phyloP scores from a whole-genome alignment of 2,888 invertebrate species.

The Tenthredo mesomela region DNA sequence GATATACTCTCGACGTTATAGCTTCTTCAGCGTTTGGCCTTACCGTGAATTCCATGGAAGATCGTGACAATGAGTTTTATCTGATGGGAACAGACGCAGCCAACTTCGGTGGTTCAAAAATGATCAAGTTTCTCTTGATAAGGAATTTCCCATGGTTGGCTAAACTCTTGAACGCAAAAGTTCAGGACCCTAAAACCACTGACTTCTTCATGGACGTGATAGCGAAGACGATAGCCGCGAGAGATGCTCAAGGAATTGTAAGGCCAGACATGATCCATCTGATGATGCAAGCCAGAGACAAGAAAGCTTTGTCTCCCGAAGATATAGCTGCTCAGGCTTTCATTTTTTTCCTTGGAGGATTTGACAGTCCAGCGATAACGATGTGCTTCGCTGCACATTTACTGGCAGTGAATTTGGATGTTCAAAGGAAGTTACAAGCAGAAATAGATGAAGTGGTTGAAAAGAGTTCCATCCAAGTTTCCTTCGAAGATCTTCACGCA shows the following conservation, averaged over 20 bases:
- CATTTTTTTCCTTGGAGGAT: constrained; percentile 57
- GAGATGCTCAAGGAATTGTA: constrained; percentile 61
- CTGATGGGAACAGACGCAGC: constrained; percentile 72
- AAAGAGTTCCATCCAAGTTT: constrained; percentile 70
- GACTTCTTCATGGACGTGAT: constrained; percentile 55
- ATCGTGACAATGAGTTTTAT: constrained; percentile 70
- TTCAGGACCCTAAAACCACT: constrained; percentile 65
- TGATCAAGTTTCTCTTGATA: constrained; percentile 71
- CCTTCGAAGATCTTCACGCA: constrained; percentile 77
- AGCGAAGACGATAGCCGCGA: constrained; percentile 53
- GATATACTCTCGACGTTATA: constrained; percentile 69
- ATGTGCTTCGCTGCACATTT: constrained; percentile 45
- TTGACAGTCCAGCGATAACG: constrained; percentile 58
- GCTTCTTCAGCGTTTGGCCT: constrained; percentile 70
- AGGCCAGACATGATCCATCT: constrained; percentile 81
- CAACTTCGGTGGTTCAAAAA: constrained; percentile 67
- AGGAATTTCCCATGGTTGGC: constrained; percentile 72
- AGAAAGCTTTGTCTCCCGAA: constrained; percentile 2
- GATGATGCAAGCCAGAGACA: constrained; percentile 75
- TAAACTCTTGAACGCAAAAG: constrained; percentile 68
- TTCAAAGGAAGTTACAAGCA: constrained; percentile 58
- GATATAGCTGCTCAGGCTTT: constrained; percentile 32
- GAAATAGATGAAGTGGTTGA: constrained; percentile 62
- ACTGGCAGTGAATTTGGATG: constrained; percentile 57
- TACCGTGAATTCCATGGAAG: constrained; percentile 66